Evolutionary conservation across 2,888 invertebrate species (phyloP), one percentile per base, ranked within the genome.

Genomic region (Ormia ochracea): DNA sequence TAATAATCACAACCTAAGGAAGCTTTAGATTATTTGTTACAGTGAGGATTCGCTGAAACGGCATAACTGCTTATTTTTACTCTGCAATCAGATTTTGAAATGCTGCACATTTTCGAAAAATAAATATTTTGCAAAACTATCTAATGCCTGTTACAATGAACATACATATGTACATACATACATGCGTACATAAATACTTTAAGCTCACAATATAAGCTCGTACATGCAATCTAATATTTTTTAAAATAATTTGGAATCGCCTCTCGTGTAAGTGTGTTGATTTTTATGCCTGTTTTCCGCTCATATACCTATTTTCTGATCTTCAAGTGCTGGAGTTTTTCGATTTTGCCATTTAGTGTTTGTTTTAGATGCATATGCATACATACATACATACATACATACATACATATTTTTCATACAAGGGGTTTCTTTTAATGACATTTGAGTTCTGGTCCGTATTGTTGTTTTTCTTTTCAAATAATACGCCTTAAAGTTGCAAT

Each of bases 331-430:
- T 72, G 48, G 54, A 56, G 43, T 72, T 74, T 73, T 38, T 68
- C 31, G 31, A 58, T 73, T 73, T 72, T 80, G 80, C 74, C 78
- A 74, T 79, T 73, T 73, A 68, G 63, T 73, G 48, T 78, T 74
- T 78, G 73, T 68, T 73, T 73, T 73, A 52, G 43, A 66, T 75
- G 50, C 9, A n/a, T n/a, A n/a, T n/a, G n/a, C n/a, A n/a, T n/a
- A n/a, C n/a, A n/a, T n/a, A n/a, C n/a, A n/a, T n/a, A n/a, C n/a
- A n/a, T n/a, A n/a, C n/a, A n/a, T n/a, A n/a, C n/a, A n/a, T n/a
- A n/a, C n/a, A n/a, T n/a, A n/a, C n/a, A n/a, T n/a, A n/a, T 38
- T 69, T 33, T 41, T 50, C 23, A 50, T 58, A 9, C 14, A 28
- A 48, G 36, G 68, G 66, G 50, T 50, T 50, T 59, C 70, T 59